A percentile compares a stretch with the other conserved stretches of the same genome.
Evolutionary conservation across 2,113 vertebrate species (phyloP).

Genomic region (Ascaphus truei): DNA sequence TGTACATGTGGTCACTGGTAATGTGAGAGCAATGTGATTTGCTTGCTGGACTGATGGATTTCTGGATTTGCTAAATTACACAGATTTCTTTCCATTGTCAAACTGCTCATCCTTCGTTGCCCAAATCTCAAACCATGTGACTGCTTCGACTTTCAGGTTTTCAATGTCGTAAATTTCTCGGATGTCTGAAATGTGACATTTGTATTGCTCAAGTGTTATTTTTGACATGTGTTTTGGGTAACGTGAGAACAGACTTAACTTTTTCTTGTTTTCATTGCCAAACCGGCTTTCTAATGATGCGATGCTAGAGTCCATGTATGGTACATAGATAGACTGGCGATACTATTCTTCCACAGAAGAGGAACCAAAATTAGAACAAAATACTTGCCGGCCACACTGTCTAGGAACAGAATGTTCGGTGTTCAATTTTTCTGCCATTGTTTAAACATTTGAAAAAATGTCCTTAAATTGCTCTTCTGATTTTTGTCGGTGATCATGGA

Average conservation of each 20-base stretch:
- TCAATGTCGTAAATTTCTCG: background rate
- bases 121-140: background rate
- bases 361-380: background rate
- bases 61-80: too few relatives aligned
- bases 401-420: background rate
- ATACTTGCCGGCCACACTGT: background rate
- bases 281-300: background rate
- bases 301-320: background rate
- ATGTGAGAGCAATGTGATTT: background rate
- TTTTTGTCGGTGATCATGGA: background rate
- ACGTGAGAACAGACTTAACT: background rate
- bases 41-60: background rate
- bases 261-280: background rate
- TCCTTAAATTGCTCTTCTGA: background rate
- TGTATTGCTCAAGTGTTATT: background rate
- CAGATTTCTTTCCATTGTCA: too few relatives aligned
- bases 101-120: background rate
- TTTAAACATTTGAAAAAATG: background rate
- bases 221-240: background rate
- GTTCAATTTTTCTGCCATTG: background rate
- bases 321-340: background rate
- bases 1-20: background rate
- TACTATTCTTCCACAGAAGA: background rate
- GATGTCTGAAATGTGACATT: background rate
- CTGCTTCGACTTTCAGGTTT: background rate